phyloP scores from a whole-genome alignment of 2,888 invertebrate species.

The Andrena flavipes region DNA sequence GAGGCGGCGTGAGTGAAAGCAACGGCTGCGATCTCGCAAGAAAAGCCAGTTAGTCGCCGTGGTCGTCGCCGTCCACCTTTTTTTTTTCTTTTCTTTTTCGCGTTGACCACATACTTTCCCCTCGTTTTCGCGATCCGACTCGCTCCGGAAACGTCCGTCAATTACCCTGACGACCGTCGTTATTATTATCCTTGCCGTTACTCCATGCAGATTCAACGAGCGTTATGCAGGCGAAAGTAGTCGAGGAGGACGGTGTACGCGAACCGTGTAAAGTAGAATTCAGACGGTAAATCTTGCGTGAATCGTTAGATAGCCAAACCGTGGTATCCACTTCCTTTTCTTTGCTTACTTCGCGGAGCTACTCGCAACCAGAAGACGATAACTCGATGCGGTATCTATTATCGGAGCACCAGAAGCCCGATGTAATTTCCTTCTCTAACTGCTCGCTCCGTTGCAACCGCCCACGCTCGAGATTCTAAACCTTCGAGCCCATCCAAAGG shows the following conservation, averaged over 20 bases:
- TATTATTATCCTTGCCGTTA: neutral
- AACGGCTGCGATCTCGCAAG: conserved; percentile 50
- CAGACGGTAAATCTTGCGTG: too few species aligned
- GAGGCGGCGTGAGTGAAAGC: conserved; percentile 67
- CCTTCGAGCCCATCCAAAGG: conserved; percentile 8
- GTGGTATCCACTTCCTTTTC: neutral
- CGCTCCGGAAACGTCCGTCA: conserved; percentile 5
- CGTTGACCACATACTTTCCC: conserved; percentile 66
- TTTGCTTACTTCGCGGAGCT: neutral
- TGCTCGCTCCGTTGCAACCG: neutral
- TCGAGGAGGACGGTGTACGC: neutral
- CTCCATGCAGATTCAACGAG: neutral
- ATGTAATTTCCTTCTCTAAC: too few species aligned
- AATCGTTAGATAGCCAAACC: neutral
- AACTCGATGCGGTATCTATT: neutral
- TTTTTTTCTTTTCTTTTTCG: neutral
- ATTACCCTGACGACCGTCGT: neutral
- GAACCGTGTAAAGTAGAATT: too few species aligned
- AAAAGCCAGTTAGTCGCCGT: conserved; percentile 54
- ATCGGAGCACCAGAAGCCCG: neutral
- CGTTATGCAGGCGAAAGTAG: neutral
- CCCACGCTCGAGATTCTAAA: conserved; percentile 13
- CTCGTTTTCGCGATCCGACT: conserved; percentile 55
- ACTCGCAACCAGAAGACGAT: neutral
- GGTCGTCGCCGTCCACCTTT: conserved; percentile 8